Percentiles rank a stretch among this genome's conserved stretches.
phyloP scores from a whole-genome alignment of 2,797 vertebrate species.

The Xiphorhynchus erythropygius region DNA sequence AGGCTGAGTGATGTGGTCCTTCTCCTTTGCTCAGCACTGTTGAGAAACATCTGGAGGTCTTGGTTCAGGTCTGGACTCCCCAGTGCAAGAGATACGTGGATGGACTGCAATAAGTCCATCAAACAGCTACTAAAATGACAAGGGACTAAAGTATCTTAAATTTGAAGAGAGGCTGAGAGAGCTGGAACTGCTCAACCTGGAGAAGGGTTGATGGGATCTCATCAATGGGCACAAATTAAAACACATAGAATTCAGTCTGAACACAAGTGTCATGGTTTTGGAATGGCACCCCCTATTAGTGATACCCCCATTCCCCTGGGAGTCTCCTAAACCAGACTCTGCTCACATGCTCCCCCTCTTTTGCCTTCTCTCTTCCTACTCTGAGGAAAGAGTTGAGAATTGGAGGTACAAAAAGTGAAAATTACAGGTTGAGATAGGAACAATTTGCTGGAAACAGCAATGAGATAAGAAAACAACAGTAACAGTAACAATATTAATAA shows the following conservation, averaged over 20 bases:
- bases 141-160: not conserved
- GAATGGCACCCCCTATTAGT: not conserved
- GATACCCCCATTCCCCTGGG: too few relatives aligned
- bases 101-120: not conserved
- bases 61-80: not conserved
- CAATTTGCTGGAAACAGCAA: not conserved
- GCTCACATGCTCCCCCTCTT: not conserved
- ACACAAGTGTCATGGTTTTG: not conserved
- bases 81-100: not conserved
- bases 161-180: not conserved
- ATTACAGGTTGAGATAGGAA: not conserved
- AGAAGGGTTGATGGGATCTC: not conserved
- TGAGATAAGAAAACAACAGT: not conserved
- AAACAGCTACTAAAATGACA: not conserved
- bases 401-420: not conserved
- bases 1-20: not conserved
- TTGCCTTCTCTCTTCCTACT: not conserved
- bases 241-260: not conserved
- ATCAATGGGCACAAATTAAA: not conserved
- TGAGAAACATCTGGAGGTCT: not conserved
- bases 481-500: not conserved
- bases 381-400: not conserved
- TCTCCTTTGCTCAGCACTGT: not conserved
- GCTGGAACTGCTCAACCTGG: not conserved
- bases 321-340: not conserved